Percentiles rank a stretch among this genome's conserved stretches.
phyloP scores from a whole-genome alignment of 2,797 vertebrate genomes.

The Cynopterus sphinx region DNA sequence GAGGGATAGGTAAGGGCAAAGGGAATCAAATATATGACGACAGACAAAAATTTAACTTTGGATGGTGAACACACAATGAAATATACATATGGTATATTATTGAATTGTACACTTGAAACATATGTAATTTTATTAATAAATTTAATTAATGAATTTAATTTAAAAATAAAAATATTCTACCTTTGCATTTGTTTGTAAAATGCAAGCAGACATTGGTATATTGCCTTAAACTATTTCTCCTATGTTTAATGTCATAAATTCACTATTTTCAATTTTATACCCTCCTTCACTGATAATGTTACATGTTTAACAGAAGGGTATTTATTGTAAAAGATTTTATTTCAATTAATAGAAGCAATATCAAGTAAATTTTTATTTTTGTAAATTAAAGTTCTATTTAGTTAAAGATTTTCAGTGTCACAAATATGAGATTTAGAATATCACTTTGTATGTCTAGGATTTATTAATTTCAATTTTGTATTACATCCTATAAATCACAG shows the following conservation, averaged over 20 bases:
- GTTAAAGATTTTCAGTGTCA: not conserved
- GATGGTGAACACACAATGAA: no score
- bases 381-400: not conserved
- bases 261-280: not conserved
- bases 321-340: not conserved
- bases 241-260: not conserved
- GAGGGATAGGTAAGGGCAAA: no score
- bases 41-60: no score
- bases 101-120: no score
- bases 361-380: not conserved
- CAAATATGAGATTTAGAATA: not conserved
- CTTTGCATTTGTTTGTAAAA: not conserved
- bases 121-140: no score
- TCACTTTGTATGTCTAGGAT: not conserved
- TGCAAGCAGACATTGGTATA: not conserved
- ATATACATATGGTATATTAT: no score
- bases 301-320: not conserved
- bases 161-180: not conserved
- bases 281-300: not conserved
- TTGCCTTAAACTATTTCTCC: not conserved
- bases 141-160: no score
- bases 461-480: not conserved
- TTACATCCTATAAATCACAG: not conserved
- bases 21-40: no score
- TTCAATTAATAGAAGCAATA: constrained; percentile 2